Conservation (phyloP, 2,888 invertebrate genomes). For the Geotrupes spiniger region DNA sequence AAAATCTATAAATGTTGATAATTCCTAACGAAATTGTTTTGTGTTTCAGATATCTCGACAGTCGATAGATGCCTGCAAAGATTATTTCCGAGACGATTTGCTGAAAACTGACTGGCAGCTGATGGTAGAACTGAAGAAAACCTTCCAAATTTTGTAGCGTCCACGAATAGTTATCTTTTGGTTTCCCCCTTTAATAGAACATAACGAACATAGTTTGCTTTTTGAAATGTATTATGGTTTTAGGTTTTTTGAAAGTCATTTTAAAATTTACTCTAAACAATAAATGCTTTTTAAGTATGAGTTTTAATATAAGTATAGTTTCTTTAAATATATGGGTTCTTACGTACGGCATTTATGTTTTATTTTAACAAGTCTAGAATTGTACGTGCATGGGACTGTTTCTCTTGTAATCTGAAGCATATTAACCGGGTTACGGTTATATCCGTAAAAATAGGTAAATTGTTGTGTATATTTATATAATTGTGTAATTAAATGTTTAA, state of each 20-base stretch:
- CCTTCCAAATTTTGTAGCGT: slow-evolving; percentile 87
- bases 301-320: too few species aligned
- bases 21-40: too few species aligned
- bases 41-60: slow-evolving; percentile 89
- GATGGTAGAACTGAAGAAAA: slow-evolving; percentile 97
- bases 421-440: too few species aligned
- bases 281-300: too few species aligned
- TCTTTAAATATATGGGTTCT: too few species aligned
- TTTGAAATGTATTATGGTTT: slow-evolving; percentile 3
- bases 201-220: slow-evolving; percentile 15
- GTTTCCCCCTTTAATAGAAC: too few species aligned
- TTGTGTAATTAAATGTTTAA: slow-evolving; percentile 18
- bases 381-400: too few species aligned
- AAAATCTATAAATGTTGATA: too few species aligned
- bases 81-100: slow-evolving; percentile 97
- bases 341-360: too few species aligned
- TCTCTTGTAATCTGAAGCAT: too few species aligned
- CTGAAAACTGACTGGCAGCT: slow-evolving; percentile 97
- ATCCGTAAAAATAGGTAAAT: slow-evolving; percentile 3
- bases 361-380: too few species aligned
- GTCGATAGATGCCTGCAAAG: slow-evolving; percentile 98
- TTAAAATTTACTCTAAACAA: neutral
- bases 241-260: slow-evolving; percentile 7
- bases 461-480: slow-evolving; percentile 19
- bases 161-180: neutral